These are phyloP conservation scores for Prosapia bicincta DNA, from an alignment of 2,888 invertebrate genomes.

Conservation along the genomic window DNA sequence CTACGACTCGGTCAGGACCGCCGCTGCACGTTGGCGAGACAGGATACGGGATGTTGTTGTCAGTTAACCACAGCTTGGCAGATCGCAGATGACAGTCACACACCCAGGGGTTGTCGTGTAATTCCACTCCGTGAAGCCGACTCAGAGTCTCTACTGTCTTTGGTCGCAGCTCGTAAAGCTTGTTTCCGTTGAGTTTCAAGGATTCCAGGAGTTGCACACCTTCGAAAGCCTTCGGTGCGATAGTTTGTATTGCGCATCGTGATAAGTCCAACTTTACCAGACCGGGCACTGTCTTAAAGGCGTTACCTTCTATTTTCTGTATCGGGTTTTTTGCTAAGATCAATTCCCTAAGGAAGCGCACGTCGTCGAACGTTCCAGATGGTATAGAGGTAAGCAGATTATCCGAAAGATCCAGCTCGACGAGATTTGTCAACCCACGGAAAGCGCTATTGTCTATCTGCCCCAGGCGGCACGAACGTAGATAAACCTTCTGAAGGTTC, in stretches of 20 bases:
- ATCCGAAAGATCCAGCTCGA: constrained; percentile 83
- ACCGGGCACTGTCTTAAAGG: constrained; percentile 70
- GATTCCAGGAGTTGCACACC: constrained; percentile 72
- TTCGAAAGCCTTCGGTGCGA: constrained; percentile 73
- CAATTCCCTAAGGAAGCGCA: constrained; percentile 77
- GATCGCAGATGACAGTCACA: constrained; percentile 81
- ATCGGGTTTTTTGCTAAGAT: constrained; percentile 79
- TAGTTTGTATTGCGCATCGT: constrained; percentile 72
- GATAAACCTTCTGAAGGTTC: constrained; percentile 82
- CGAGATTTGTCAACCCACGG: constrained; percentile 80
- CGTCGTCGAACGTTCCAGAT: constrained; percentile 71
- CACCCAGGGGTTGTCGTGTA: constrained; percentile 85
- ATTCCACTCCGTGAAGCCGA: constrained; percentile 73
- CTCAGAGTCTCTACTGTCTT: constrained; percentile 68
- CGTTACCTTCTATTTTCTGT: constrained; percentile 69
- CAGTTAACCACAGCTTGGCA: constrained; percentile 72
- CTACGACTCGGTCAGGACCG: constrained; percentile 64
- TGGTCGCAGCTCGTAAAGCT: constrained; percentile 71
- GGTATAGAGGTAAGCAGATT: constrained; percentile 80
- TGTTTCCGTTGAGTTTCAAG: constrained; percentile 78
- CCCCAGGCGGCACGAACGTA: constrained; percentile 79
- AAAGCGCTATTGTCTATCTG: constrained; percentile 84
- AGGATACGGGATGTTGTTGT: constrained; percentile 72
- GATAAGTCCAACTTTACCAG: constrained; percentile 82
- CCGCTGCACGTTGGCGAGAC: constrained; percentile 75